Evolutionary conservation across 2,888 invertebrate genomes (phyloP).

Genomic region (Caenorhabditis virilis): DNA sequence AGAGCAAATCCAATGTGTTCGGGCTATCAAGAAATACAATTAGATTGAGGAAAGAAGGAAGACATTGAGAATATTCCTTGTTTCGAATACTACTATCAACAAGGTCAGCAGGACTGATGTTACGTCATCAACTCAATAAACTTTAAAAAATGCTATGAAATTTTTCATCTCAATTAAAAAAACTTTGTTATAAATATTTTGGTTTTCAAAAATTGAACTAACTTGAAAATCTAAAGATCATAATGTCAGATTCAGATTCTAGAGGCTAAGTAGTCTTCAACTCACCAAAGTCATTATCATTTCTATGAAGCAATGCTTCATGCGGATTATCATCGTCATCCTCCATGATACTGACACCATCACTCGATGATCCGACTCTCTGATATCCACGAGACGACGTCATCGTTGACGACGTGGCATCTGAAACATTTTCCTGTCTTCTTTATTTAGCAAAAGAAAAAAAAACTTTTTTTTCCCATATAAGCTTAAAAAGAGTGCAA

Average conservation of each 20-base stretch:
- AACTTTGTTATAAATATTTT: not conserved
- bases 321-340: conserved; percentile 26
- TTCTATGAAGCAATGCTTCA: conserved; percentile 17
- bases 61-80: not conserved
- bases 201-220: not conserved
- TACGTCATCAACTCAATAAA: too few relatives aligned
- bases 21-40: not conserved
- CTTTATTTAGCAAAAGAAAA: conserved; percentile 3
- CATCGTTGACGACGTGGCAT: conserved; percentile 44
- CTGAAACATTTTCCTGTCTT: conserved; percentile 16
- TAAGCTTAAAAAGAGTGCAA: conserved; percentile 1
- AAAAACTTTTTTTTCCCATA: too few relatives aligned
- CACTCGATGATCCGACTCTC: conserved; percentile 23
- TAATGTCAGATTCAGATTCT: not conserved
- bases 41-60: not conserved
- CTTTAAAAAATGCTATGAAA: not conserved
- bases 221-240: not conserved
- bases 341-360: conserved; percentile 23
- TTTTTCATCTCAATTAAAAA: not conserved
- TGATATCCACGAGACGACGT: conserved; percentile 38
- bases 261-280: conserved; percentile 3
- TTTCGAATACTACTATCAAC: too few relatives aligned
- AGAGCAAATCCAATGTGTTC: too few relatives aligned
- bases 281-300: conserved; percentile 25
- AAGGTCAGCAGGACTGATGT: too few relatives aligned